Evolutionary conservation across 2,888 invertebrate species (phyloP), one percentile per base, ranked within the genome.

Genomic region (Ophion obscuratus): DNA sequence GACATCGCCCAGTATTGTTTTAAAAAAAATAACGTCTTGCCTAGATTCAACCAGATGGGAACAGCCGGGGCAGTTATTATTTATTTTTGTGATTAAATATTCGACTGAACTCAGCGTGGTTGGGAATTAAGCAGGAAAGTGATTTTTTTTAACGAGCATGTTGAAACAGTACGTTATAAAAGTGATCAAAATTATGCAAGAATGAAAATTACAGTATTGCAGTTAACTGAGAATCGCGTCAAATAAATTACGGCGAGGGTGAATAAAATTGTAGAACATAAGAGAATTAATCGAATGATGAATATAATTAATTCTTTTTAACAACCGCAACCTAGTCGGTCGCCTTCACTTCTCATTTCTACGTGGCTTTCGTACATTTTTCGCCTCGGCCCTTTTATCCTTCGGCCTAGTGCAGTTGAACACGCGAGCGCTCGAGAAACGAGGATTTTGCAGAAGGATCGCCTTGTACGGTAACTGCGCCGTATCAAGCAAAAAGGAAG

Each of bases 401-500:
- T 27, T 47, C 62, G 27, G 67, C n/a, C 40, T 40, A 59, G 81
- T 73, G 59, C 40, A 64, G 73, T 59, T 66, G 17, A 57, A 44
- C 68, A 74, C 73, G 53, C 47, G 17, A 74, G 66, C 61, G 44
- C 24, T 81, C n/a, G 31, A 47, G 36, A 17, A 61, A 53, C 64
- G 61, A 59, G 53, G 31, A 68, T 70, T 76, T 75, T 70, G 71
- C 20, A 53, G 59, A 59, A 70, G 73, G 66, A 62, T 59, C 67
- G 62, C 24, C 24, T 10, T 64, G 66, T 53, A 70, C 47, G 57
- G 47, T 79, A 59, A 71, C 73, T 66, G 61, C 53, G 27, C 66
- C 20, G 62, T 57, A 62, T 77, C 78, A 20, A 59, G 57, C 64
- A 77, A 74, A n/a, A 67, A 73, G 57, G 44, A 81, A 81, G 78